Percentiles rank a stretch among this genome's conserved stretches.
These are phyloP conservation scores for Telenomus remus DNA, from an alignment of 1,140 invertebrate genomes.

Conservation along the genomic window DNA sequence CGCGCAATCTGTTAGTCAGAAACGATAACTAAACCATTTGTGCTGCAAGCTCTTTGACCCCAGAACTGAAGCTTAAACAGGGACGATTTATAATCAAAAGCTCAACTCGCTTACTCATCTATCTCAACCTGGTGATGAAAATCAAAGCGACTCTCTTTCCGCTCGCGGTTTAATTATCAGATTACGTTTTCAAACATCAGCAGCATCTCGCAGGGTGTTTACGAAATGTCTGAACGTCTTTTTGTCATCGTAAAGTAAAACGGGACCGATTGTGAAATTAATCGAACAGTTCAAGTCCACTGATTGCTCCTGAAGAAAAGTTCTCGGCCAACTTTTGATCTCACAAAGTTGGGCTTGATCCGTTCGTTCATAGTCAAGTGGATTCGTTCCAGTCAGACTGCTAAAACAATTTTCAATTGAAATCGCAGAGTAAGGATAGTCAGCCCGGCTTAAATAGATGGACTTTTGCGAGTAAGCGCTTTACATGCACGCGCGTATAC, in stretches of 20 bases:
- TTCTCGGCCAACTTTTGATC: slow-evolving; percentile 26
- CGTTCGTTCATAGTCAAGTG: slow-evolving; percentile 10
- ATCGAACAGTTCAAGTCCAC: slow-evolving; percentile 9
- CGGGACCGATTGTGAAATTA: slow-evolving; percentile 2
- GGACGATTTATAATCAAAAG: slow-evolving; percentile 49
- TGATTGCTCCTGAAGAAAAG: slow-evolving; percentile 9
- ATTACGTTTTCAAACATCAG: slow-evolving; percentile 22
- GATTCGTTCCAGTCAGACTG: slow-evolving; percentile 10
- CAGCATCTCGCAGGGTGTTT: slow-evolving; percentile 10
- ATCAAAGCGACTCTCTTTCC: slow-evolving; percentile 35
- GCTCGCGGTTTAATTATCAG: slow-evolving; percentile 17
- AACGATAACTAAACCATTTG: slow-evolving; percentile 51
- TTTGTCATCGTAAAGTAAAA: slow-evolving; percentile 8
- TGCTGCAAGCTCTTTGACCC: slow-evolving; percentile 37
- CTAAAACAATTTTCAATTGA: slow-evolving; percentile 15
- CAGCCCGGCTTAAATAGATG: slow-evolving; percentile 17
- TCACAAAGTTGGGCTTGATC: slow-evolving; percentile 1
- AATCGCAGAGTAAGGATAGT: slow-evolving; percentile 10
- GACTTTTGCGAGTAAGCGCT: slow-evolving; percentile 37
- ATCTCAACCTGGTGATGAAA: slow-evolving; percentile 25
- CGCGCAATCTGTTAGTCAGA: slow-evolving; percentile 40
- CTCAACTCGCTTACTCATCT: slow-evolving; percentile 31
- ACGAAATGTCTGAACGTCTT: slow-evolving; percentile 6
- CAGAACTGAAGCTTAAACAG: slow-evolving; percentile 13
- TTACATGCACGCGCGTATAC: slow-evolving; percentile 46